phyloP scores from a whole-genome alignment of 2,797 vertebrate species.

The Cryptoblepharus egeriae region DNA sequence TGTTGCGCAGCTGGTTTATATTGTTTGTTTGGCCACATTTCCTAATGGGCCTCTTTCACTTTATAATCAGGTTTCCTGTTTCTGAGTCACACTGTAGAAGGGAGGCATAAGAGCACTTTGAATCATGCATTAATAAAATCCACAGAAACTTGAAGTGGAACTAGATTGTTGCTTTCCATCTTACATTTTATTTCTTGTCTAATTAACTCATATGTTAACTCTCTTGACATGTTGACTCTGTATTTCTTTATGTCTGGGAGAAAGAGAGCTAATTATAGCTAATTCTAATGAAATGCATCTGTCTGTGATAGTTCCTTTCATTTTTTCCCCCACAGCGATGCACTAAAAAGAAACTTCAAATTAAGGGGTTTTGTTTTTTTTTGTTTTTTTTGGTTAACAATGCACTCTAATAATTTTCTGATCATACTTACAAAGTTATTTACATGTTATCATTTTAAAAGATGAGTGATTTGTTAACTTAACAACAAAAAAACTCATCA shows the following conservation, averaged over 20 bases:
- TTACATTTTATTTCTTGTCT: neutral
- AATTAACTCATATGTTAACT: neutral
- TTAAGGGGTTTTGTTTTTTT: too few relatives aligned
- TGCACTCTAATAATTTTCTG: neutral
- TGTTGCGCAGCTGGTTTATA: constrained; percentile 16
- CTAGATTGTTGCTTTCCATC: neutral
- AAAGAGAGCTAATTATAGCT: neutral
- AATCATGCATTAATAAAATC: neutral
- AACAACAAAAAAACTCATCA: neutral
- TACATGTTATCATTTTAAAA: neutral
- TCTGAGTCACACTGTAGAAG: neutral
- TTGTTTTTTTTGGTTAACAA: neutral
- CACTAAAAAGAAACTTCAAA: too few relatives aligned
- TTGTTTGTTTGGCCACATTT: constrained; percentile 3
- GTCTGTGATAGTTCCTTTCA: neutral
- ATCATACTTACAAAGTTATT: neutral
- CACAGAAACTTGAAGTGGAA: neutral
- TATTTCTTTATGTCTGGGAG: neutral
- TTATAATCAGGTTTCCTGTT: constrained; percentile 14
- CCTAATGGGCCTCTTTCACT: constrained; percentile 6
- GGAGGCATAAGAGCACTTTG: neutral
- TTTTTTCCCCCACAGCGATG: neutral
- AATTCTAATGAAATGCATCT: neutral
- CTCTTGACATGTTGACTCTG: neutral
- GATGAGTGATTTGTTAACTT: neutral